Conservation (phyloP, 1,140 invertebrate species). For the Leptopilina clavipes region DNA sequence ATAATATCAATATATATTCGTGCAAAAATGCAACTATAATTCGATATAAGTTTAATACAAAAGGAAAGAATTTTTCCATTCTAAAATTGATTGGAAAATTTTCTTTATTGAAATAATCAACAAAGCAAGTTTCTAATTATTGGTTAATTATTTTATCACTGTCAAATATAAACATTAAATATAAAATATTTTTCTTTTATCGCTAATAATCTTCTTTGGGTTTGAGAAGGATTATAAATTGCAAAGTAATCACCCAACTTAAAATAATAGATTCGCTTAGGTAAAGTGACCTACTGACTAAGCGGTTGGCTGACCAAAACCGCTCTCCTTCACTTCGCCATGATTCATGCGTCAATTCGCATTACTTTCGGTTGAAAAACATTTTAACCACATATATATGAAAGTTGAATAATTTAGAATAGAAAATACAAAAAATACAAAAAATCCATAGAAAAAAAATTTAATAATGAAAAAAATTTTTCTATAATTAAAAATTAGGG, state of each 20-base stretch:
- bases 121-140: too few species aligned
- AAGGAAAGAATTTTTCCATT: too few species aligned
- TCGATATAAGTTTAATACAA: too few species aligned
- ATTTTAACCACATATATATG: background rate
- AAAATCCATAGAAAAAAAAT: too few species aligned
- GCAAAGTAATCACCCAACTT: background rate
- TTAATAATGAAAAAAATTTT: too few species aligned
- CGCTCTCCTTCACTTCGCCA: background rate
- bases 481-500: too few species aligned
- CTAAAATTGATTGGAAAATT: too few species aligned
- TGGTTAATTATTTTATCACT: too few species aligned
- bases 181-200: background rate
- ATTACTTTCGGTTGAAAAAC: conserved; percentile 11
- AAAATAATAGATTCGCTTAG: conserved; percentile 29
- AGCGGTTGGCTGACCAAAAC: conserved; percentile 22
- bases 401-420: conserved; percentile 8
- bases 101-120: too few species aligned
- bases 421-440: background rate
- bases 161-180: too few species aligned
- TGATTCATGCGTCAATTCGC: conserved; percentile 19
- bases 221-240: conserved; percentile 8
- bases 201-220: background rate
- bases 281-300: conserved; percentile 19
- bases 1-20: too few species aligned
- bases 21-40: too few species aligned